Evolutionary conservation across 2,888 invertebrate species (phyloP).

Genomic region (Ectropis crepuscularia): DNA sequence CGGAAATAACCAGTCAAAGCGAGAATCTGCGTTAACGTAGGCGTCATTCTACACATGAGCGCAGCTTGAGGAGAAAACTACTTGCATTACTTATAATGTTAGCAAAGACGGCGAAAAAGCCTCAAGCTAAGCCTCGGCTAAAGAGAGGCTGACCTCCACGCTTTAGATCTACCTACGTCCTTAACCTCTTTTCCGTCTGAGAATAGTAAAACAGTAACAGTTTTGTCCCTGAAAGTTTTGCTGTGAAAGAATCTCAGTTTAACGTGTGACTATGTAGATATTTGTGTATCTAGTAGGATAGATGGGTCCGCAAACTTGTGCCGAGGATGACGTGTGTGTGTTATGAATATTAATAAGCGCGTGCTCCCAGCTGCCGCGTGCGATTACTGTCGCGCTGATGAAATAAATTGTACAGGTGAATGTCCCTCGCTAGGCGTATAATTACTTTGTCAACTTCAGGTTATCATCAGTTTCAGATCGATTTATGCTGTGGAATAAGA

Average conservation of each 20-base stretch:
- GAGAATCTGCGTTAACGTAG: constrained; percentile 24
- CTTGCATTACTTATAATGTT: constrained; percentile 30
- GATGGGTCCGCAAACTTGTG: constrained; percentile 56
- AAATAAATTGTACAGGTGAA: constrained; percentile 58
- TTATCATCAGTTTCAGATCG: neutral
- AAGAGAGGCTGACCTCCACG: constrained; percentile 40
- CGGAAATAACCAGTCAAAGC: constrained; percentile 23
- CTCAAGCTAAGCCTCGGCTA: constrained; percentile 30
- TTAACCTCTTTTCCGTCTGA: constrained; percentile 35
- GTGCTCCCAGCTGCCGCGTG: constrained; percentile 60
- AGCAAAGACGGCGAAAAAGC: constrained; percentile 25
- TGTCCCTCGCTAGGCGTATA: constrained; percentile 48
- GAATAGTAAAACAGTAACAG: constrained; percentile 22
- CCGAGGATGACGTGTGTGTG: constrained; percentile 63
- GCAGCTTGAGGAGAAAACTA: constrained; percentile 13
- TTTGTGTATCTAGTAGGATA: constrained; percentile 19
- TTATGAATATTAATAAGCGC: constrained; percentile 79
- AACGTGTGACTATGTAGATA: constrained; percentile 36
- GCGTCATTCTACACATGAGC: constrained; percentile 25
- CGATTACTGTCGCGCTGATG: constrained; percentile 64
- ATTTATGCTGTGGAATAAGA: neutral
- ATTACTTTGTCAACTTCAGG: constrained; percentile 35
- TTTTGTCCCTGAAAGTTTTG: constrained; percentile 21
- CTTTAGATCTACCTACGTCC: constrained; percentile 35
- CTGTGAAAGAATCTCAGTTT: constrained; percentile 24